Base-by-base conservation (phyloP, 2,797 vertebrate genomes). In the Ctenochaetus hawaiiensis region DNA sequence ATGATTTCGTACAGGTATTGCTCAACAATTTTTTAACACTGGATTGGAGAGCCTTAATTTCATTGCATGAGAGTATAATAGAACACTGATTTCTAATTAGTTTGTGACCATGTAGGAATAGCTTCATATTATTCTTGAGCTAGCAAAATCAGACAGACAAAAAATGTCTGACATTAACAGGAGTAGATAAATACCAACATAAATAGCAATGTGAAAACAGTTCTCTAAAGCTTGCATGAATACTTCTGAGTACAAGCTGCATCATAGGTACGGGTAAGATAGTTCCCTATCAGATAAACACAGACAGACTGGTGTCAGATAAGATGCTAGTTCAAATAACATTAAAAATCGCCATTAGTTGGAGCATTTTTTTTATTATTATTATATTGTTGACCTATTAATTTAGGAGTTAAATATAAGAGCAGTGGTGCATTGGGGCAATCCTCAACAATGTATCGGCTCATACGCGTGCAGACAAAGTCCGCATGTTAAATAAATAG, bases 41-140 rank as follows among this genome's bases (percentile, higher is more conserved):
- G 14, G 14, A 14, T 16, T 41, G 39, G 39, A 9, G 14, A 14
- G 5, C 14, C 13, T 6, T 5, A 16, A 16, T 45, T 43, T 14
- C 22, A 41, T n/a, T 18, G 44, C 5, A 45, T 6, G 0, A 14
- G n/a, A 20, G 20, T 12, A 2, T 17, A 30, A 49, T n/a, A 14
- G 10, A 62, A 54, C 57, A 57, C n/a, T 52, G 49, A 51, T 51
- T 74, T 75, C 22, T 57, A 43, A 52, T 45, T 12, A 44, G 11
- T 9, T 53, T 9, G 10, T 53, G 17, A 44, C 2, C n/a, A 43
- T 12, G 51, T 2, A 54, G 30, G 54, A 18, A 6, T 30, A 7
- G 12, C 4, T 72, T 67, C 2, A 30, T 23, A 51, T 41, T 45
- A 17, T 51, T 71, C 18, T 20, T 52, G n/a, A 56, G 8, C 54